Percentiles rank a stretch among this genome's conserved stretches.
phyloP scores from a whole-genome alignment of 1,140 invertebrate genomes.

The Dysdera silvatica region DNA sequence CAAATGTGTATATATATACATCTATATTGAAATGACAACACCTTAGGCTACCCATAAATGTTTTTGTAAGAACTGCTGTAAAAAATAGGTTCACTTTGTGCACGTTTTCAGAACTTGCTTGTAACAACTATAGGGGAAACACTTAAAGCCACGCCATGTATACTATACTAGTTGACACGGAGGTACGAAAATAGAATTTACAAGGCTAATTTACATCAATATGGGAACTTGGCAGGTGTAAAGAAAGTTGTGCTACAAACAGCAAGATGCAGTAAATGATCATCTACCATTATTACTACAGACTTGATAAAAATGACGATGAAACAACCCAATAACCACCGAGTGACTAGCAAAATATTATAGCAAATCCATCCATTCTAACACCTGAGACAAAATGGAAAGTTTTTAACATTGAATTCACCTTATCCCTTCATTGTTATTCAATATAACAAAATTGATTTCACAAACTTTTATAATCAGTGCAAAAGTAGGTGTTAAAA shows the following conservation, averaged over 20 bases:
- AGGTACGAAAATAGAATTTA: conserved; percentile 29
- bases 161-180: conserved; percentile 25
- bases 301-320: conserved; percentile 19
- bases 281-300: conserved; percentile 24
- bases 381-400: conserved; percentile 24
- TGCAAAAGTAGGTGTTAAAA: no score
- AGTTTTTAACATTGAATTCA: no score
- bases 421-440: no score
- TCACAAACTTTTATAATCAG: no score
- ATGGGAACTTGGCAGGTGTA: conserved; percentile 24
- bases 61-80: conserved; percentile 21
- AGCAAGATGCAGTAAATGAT: conserved; percentile 23
- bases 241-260: conserved; percentile 27
- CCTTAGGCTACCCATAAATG: conserved; percentile 13
- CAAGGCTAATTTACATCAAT: conserved; percentile 17
- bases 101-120: conserved; percentile 18
- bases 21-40: conserved; percentile 15
- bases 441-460: no score
- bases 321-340: no score
- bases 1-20: not conserved
- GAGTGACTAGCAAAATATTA: conserved; percentile 22
- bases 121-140: conserved; percentile 18
- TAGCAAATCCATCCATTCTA: conserved; percentile 28
- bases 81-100: conserved; percentile 29
- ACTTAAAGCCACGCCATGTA: conserved; percentile 20